phyloP scores from a whole-genome alignment of 2,888 invertebrate species.

The Amaurobius ferox region DNA sequence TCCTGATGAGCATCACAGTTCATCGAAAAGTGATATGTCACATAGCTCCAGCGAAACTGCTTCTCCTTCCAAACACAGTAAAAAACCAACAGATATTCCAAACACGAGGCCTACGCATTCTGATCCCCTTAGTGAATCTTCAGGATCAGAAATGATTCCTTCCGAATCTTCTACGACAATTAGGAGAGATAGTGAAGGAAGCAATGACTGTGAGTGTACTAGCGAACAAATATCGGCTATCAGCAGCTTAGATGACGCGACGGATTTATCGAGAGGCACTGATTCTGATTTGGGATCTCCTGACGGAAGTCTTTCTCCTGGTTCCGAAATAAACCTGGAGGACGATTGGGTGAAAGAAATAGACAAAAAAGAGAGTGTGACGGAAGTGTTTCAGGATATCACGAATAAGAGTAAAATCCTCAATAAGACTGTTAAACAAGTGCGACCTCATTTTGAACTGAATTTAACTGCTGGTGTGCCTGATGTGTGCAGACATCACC shows the following conservation, averaged over 20 bases:
- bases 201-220: conserved; percentile 65
- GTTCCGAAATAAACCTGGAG: conserved; percentile 43
- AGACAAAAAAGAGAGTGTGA: conserved; percentile 48
- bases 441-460: conserved; percentile 35
- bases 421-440: conserved; percentile 28
- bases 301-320: conserved; percentile 56
- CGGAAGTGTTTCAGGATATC: conserved; percentile 57
- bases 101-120: conserved; percentile 15
- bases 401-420: conserved; percentile 46
- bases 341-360: conserved; percentile 53
- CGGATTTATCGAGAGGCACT: conserved; percentile 39
- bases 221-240: conserved; percentile 71
- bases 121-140: conserved; percentile 59
- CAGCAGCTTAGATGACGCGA: conserved; percentile 62
- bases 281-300: conserved; percentile 66
- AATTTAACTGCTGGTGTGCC: conserved; percentile 27
- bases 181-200: conserved; percentile 50
- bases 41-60: conserved; percentile 45
- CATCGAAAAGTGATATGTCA: conserved; percentile 37
- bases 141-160: conserved; percentile 67
- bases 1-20: conserved; percentile 27
- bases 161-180: conserved; percentile 68
- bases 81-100: conserved; percentile 24
- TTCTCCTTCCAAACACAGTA: conserved; percentile 45
- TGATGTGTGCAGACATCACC: conserved; percentile 22